A percentile compares a stretch with the other conserved stretches of the same genome.
Evolutionary conservation across 1,140 invertebrate species (phyloP).

Genomic region (Meloidogyne floridensis): DNA sequence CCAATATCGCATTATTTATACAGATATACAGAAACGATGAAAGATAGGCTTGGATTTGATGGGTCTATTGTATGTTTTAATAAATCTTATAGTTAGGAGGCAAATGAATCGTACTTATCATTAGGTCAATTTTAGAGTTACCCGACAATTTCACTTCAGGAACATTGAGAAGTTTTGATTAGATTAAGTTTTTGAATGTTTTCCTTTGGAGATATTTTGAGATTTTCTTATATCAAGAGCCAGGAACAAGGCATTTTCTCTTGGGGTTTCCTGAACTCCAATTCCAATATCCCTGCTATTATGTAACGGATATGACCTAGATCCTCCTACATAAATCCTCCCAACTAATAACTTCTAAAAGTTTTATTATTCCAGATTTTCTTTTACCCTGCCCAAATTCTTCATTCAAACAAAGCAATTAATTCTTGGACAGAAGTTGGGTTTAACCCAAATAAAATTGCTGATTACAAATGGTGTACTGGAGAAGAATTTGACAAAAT

Average conservation of each 20-base stretch:
- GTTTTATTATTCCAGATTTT: slow-evolving; percentile 49
- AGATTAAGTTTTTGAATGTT: no score
- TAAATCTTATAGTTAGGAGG: no score
- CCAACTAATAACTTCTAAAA: no score
- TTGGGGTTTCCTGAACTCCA: neutral
- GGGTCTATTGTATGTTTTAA: slow-evolving; percentile 37
- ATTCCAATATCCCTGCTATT: no score
- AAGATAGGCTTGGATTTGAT: slow-evolving; percentile 23
- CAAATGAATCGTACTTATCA: no score
- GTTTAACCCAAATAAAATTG: slow-evolving; percentile 33
- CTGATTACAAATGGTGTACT: slow-evolving; percentile 51
- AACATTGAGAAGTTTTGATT: no score
- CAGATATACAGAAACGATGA: slow-evolving; percentile 35
- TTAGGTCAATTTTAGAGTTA: no score
- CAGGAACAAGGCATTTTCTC: neutral
- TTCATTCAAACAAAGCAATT: slow-evolving; percentile 24
- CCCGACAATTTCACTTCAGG: no score
- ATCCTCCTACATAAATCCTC: no score
- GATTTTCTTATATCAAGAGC: no score
- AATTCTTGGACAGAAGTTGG: neutral
- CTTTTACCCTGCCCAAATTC: slow-evolving; percentile 47
- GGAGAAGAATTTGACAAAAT: slow-evolving; percentile 36
- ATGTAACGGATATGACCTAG: no score
- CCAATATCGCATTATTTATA: slow-evolving; percentile 41
- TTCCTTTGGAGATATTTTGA: no score